Conservation (phyloP, 2,113 vertebrate species). For the Erythrolamprus reginae region DNA sequence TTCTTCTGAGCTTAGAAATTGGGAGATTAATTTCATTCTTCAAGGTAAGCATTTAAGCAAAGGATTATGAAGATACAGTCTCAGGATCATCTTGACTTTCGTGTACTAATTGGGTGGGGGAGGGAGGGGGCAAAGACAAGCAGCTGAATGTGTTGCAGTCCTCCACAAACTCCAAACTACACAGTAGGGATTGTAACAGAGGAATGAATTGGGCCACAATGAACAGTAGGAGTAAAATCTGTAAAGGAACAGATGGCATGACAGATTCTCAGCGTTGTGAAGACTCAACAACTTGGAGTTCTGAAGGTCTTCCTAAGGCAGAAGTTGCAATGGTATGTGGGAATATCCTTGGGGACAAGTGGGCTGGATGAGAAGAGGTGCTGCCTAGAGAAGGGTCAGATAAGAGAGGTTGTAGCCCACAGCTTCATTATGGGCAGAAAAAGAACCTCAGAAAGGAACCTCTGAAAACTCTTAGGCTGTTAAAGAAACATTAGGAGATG, state of each 20-base stretch:
- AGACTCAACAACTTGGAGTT: background rate
- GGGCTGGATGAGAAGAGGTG: background rate
- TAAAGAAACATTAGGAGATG: no score
- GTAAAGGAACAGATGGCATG: background rate
- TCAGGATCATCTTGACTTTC: background rate
- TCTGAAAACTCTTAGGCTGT: background rate
- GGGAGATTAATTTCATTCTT: background rate
- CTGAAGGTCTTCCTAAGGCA: background rate
- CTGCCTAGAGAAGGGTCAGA: background rate
- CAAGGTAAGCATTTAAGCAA: background rate
- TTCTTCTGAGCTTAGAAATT: background rate
- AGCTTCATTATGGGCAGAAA: background rate
- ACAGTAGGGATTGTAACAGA: background rate
- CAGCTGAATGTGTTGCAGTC: background rate
- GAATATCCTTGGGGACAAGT: background rate
- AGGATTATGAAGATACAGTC: background rate
- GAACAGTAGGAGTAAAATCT: background rate
- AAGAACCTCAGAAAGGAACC: background rate
- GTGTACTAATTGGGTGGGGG: background rate
- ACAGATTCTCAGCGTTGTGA: background rate
- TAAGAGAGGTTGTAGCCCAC: background rate
- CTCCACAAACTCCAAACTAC: background rate
- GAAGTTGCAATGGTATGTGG: background rate
- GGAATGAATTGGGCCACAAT: background rate
- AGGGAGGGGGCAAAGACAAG: rapidly evolving